These are phyloP conservation scores for Ischnus inquisitorius DNA, from an alignment of 2,888 invertebrate species.

Conservation along the genomic window DNA sequence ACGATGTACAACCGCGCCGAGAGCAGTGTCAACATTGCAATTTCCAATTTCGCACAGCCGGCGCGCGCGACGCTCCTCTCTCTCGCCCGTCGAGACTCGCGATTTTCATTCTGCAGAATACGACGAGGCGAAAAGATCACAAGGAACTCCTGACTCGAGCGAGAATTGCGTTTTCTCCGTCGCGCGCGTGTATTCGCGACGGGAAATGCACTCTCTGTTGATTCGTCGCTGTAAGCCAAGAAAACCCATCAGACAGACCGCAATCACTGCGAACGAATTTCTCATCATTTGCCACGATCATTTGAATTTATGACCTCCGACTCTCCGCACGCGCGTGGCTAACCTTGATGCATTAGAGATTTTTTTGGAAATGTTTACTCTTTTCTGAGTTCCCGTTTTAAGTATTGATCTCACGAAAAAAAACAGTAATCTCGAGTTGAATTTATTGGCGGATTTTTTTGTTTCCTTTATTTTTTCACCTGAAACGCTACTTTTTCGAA, in stretches of 20 bases:
- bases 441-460: too few relatives aligned
- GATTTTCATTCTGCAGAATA: constrained; percentile 18
- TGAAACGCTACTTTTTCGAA: too few relatives aligned
- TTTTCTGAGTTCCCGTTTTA: neutral
- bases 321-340: neutral
- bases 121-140: constrained; percentile 23
- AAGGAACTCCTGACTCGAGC: constrained; percentile 8
- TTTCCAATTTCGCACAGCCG: too few relatives aligned
- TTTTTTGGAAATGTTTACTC: neutral
- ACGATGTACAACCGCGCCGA: too few relatives aligned
- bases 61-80: too few relatives aligned
- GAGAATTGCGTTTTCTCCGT: constrained; percentile 38
- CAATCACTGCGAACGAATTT: constrained; percentile 6
- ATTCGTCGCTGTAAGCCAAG: neutral
- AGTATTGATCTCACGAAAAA: too few relatives aligned
- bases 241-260: neutral
- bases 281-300: constrained; percentile 30
- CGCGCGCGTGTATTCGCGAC: neutral
- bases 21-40: too few relatives aligned
- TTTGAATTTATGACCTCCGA: constrained; percentile 47
- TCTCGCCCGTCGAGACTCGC: too few relatives aligned
- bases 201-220: too few relatives aligned
- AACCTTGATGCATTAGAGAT: neutral
- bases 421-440: too few relatives aligned
- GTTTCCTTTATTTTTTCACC: too few relatives aligned